phyloP scores from a whole-genome alignment of 2,113 vertebrate genomes.

The Macrotus californicus region DNA sequence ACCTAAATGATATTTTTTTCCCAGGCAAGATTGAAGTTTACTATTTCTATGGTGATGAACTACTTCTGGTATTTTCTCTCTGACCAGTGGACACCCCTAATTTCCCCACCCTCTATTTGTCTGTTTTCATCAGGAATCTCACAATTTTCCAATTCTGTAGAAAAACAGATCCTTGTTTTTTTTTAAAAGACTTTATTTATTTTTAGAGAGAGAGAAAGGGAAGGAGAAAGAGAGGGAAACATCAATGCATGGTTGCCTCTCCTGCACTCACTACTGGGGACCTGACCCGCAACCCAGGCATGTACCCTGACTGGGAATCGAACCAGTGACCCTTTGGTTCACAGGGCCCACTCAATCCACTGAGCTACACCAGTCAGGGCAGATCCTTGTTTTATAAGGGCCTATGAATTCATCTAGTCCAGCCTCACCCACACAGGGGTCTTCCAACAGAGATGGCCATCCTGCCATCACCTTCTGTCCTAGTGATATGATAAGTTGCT shows the following conservation, averaged over 20 bases:
- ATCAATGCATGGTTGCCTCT: too few relatives aligned
- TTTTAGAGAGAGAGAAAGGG: too few relatives aligned
- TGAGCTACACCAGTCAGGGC: too few relatives aligned
- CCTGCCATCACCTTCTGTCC: neutral
- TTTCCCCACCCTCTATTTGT: neutral
- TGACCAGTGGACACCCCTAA: neutral
- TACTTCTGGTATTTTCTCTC: neutral
- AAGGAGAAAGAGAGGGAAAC: too few relatives aligned
- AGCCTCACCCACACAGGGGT: neutral
- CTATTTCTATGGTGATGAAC: neutral
- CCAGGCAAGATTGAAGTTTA: neutral
- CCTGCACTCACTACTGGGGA: too few relatives aligned
- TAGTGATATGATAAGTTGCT: neutral
- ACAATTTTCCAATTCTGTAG: neutral
- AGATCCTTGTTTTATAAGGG: neutral
- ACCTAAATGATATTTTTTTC: neutral
- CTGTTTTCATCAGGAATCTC: neutral
- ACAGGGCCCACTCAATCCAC: too few relatives aligned
- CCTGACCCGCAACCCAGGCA: too few relatives aligned
- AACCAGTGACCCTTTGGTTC: too few relatives aligned
- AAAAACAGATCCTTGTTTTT: neutral
- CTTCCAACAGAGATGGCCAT: neutral
- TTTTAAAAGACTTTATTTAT: too few relatives aligned
- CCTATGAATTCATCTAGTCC: neutral
- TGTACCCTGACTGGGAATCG: too few relatives aligned